Evolutionary conservation across 2,797 vertebrate genomes (phyloP).

Genomic region (Gallinago nigripennis): DNA sequence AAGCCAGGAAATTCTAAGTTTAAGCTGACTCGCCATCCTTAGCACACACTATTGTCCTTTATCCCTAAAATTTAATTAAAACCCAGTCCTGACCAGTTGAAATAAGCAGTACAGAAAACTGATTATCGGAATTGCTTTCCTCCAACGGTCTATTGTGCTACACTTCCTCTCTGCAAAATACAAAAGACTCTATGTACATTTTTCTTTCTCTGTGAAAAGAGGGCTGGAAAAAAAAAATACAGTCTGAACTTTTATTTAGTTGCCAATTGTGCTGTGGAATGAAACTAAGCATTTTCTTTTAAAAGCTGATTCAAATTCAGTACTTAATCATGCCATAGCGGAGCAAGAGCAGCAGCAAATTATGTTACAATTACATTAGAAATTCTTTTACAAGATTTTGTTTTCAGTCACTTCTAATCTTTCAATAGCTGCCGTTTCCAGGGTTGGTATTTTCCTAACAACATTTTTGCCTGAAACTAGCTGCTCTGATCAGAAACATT

Average conservation of each 20-base stretch:
- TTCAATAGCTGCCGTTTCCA: constrained; percentile 16
- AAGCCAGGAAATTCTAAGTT: constrained; percentile 75
- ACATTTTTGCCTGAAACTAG: constrained; percentile 8
- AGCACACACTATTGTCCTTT: constrained; percentile 72
- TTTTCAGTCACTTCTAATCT: constrained; percentile 52
- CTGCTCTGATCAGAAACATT: not conserved
- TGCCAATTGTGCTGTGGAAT: constrained; percentile 38
- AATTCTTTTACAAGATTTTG: constrained; percentile 48
- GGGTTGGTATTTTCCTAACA: constrained; percentile 25
- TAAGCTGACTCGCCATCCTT: constrained; percentile 70
- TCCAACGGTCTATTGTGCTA: constrained; percentile 56
- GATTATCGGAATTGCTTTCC: constrained; percentile 83
- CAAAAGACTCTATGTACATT: constrained; percentile 80
- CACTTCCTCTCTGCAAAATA: constrained; percentile 73
- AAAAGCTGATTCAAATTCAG: constrained; percentile 56
- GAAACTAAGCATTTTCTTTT: constrained; percentile 58
- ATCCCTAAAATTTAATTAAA: constrained; percentile 82
- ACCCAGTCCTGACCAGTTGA: constrained; percentile 68
- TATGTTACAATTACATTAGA: constrained; percentile 56
- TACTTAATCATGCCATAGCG: constrained; percentile 19
- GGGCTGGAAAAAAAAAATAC: not conserved
- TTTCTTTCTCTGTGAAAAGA: constrained; percentile 60
- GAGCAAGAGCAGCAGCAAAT: constrained; percentile 51
- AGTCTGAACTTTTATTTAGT: constrained; percentile 64
- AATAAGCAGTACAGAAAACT: constrained; percentile 76